phyloP scores from a whole-genome alignment of 2,888 invertebrate genomes.

The Aphidius colemani region DNA sequence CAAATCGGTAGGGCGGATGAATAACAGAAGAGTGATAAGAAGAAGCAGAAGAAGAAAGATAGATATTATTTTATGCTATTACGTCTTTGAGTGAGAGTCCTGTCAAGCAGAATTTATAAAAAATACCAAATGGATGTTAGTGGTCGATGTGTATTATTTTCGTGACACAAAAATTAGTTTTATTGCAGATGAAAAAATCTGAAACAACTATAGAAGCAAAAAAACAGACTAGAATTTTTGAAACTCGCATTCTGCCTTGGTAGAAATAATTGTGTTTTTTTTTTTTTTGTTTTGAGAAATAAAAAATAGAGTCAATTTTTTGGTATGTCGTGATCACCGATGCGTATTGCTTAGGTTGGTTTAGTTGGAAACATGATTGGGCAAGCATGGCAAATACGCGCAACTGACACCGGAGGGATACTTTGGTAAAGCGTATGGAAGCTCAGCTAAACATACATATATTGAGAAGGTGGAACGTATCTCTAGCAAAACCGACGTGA shows the following conservation, averaged over 20 bases:
- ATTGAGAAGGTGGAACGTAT: conserved; percentile 33
- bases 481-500: conserved; percentile 50
- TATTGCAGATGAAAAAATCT: no score
- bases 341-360: conserved; percentile 52
- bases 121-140: conserved; percentile 15
- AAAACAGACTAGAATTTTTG: no score
- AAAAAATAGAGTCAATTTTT: conserved; percentile 21
- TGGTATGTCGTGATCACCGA: conserved; percentile 46
- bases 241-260: no score
- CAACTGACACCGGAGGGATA: conserved; percentile 55
- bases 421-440: conserved; percentile 34
- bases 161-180: not conserved
- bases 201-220: no score
- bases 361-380: conserved; percentile 57
- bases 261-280: not conserved
- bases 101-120: conserved; percentile 55
- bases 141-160: conserved; percentile 5
- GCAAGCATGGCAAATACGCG: conserved; percentile 56
- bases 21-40: not conserved
- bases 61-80: conserved; percentile 44
- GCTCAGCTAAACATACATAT: conserved; percentile 38
- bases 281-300: not conserved
- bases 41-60: conserved; percentile 35
- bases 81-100: conserved; percentile 50
- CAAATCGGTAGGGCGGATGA: conserved; percentile 8